Percentiles rank a stretch among this genome's conserved stretches.
phyloP scores from a whole-genome alignment of 2,113 vertebrate genomes.

The Rallus limicola region DNA sequence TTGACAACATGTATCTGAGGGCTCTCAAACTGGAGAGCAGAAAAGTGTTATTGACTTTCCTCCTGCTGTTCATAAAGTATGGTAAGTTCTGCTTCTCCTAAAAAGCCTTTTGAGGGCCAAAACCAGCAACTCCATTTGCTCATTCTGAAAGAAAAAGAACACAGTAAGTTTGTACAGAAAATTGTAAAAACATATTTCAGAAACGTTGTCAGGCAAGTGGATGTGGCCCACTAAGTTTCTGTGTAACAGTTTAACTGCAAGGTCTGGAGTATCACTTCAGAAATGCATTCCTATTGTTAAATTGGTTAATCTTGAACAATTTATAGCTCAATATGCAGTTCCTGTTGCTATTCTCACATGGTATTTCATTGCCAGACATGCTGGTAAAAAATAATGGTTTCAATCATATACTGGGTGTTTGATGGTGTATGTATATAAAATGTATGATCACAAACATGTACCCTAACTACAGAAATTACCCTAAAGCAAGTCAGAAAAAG shows the following conservation, averaged over 20 bases:
- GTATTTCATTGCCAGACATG: not conserved
- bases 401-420: not conserved
- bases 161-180: not conserved
- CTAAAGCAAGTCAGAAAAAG: not conserved
- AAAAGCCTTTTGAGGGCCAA: not conserved
- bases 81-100: not conserved
- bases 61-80: not conserved
- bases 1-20: not conserved
- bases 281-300: not conserved
- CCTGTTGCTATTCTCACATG: not conserved
- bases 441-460: not conserved
- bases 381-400: not conserved
- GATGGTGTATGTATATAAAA: not conserved
- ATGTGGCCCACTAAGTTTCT: not conserved
- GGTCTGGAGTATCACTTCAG: not conserved
- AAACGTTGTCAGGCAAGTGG: not conserved
- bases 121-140: not conserved
- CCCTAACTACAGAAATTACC: not conserved
- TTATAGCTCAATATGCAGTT: not conserved
- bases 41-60: not conserved
- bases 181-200: not conserved
- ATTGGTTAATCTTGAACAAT: not conserved
- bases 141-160: not conserved
- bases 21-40: not conserved
- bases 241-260: not conserved